A percentile compares a stretch with the other conserved stretches of the same genome.
Evolutionary conservation across 35 echinoderm and acorn worm genomes (phyloP).

Genomic region (Heliocidaris erythrogramma): DNA sequence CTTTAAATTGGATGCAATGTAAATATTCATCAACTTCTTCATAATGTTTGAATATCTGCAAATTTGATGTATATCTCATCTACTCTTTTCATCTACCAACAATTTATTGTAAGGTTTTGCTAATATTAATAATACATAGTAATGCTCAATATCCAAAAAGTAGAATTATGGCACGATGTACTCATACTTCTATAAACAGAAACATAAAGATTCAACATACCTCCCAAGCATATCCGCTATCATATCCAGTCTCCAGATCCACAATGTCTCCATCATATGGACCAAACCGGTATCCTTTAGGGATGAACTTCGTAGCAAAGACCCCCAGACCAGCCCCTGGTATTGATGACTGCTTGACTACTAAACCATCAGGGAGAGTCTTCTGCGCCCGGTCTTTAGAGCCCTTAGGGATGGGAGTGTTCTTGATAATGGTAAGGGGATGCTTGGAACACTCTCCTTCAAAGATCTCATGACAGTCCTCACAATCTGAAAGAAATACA

Average conservation of each 20-base stretch:
- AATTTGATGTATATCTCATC: too few relatives aligned
- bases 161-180: too few relatives aligned
- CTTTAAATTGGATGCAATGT: too few relatives aligned
- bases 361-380: slow-evolving; percentile 76
- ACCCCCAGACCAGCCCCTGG: slow-evolving; percentile 81
- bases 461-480: slow-evolving; percentile 86
- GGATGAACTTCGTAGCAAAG: slow-evolving; percentile 63
- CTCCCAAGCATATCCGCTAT: slow-evolving; percentile 95
- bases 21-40: too few relatives aligned
- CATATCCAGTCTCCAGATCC: slow-evolving; percentile 52
- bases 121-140: too few relatives aligned
- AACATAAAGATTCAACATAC: slow-evolving; percentile 22
- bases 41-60: too few relatives aligned
- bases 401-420: slow-evolving; percentile 53
- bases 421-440: slow-evolving; percentile 69
- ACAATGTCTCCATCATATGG: slow-evolving; percentile 93
- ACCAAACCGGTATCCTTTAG: slow-evolving; percentile 87
- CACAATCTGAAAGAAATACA: slow-evolving; percentile 67
- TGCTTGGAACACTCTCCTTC: slow-evolving; percentile 77
- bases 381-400: slow-evolving; percentile 60
- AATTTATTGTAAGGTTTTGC: too few relatives aligned
- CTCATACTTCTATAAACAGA: background rate
- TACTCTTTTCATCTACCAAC: too few relatives aligned
- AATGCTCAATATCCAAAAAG: too few relatives aligned
- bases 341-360: slow-evolving; percentile 69